Evolutionary conservation across 1,140 invertebrate species (phyloP), one percentile per base, ranked within the genome.

Genomic region (Manduca sexta): DNA sequence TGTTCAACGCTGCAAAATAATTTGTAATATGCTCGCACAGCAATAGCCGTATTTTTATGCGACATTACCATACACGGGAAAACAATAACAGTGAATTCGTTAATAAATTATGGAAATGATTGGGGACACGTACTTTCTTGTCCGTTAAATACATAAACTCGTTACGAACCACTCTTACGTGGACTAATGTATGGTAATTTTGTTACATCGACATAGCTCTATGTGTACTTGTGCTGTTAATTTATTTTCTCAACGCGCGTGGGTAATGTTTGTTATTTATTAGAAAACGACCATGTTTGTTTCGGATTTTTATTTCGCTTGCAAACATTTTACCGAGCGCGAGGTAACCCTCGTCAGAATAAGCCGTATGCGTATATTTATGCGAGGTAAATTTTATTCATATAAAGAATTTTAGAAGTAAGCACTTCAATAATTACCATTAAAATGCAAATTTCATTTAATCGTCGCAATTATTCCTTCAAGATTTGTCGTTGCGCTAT

Each of bases 221-320:
- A 35, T n/a, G 14, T 35, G 6, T 6, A n/a, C 8, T 14, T 18
- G 41, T 21, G 16, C 15, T 10, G 21, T 43, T 43, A 35, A 51
- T 31, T 45, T 52, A 52, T 34, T 41, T 52, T 26, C 29, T 30
- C 31, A 29, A 52, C 43, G 49, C 41, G 21, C 37, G 42, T 12
- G 14, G 34, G 39, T 40, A 2, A 45, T 39, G 26, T 31, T 34
- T 45, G 43, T 52, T 52, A 29, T 51, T 45, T 51, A 51, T 51
- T 50, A 45, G 42, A 44, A 40, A 51, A 45, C 12, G 35, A 18
- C 31, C 35, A 33, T 51, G 49, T 51, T 45, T 30, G 29, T 45
- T 33, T 29, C 38, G 39, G 17, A 51, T 45, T 45, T 51, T 51
- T 51, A 50, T 50, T 50, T 44, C 42, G 35, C 13, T 38, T 50